Evolutionary conservation across 35 echinoderm and acorn worm species (phyloP).

Genomic region (Acanthaster planci): DNA sequence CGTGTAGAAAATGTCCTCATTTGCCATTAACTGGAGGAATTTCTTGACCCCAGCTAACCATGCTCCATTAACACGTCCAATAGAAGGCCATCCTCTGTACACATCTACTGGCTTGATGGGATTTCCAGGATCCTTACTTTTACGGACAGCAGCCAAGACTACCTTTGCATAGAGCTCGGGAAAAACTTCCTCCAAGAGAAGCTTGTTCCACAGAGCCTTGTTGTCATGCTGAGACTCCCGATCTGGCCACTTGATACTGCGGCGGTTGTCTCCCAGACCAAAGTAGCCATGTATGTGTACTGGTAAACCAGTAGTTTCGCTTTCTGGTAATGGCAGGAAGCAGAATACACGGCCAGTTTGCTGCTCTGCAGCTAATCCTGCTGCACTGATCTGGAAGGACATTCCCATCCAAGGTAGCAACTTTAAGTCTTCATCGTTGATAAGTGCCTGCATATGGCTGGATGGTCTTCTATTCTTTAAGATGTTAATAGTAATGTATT

Average conservation of each 20-base stretch:
- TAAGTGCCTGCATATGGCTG: slow-evolving; percentile 32
- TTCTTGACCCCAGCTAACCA: slow-evolving; percentile 50
- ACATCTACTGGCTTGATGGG: slow-evolving; percentile 25
- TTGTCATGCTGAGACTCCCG: slow-evolving; percentile 66
- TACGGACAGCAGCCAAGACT: slow-evolving; percentile 30
- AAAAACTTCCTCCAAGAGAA: slow-evolving; percentile 63
- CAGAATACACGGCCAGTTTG: slow-evolving; percentile 71
- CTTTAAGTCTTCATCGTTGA: slow-evolving; percentile 29
- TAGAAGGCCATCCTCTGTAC: slow-evolving; percentile 70
- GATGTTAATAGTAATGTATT: slow-evolving; percentile 37
- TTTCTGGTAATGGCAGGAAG: slow-evolving; percentile 78
- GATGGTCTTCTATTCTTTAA: background rate
- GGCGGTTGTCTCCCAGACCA: slow-evolving; percentile 74
- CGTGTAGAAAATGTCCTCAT: slow-evolving; percentile 60
- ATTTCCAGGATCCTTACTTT: background rate
- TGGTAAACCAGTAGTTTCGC: slow-evolving; percentile 71
- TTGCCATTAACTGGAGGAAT: slow-evolving; percentile 41
- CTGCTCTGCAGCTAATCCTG: background rate
- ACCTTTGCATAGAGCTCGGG: slow-evolving; percentile 61
- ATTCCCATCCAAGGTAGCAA: slow-evolving; percentile 81
- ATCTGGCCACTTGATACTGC: slow-evolving; percentile 74
- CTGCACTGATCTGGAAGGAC: slow-evolving; percentile 37
- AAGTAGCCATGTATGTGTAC: slow-evolving; percentile 93
- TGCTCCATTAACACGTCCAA: background rate
- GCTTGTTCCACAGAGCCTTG: slow-evolving; percentile 74